These are phyloP conservation scores for Enteromius radiatus DNA, from an alignment of 2,797 vertebrate species.

Conservation along the genomic window DNA sequence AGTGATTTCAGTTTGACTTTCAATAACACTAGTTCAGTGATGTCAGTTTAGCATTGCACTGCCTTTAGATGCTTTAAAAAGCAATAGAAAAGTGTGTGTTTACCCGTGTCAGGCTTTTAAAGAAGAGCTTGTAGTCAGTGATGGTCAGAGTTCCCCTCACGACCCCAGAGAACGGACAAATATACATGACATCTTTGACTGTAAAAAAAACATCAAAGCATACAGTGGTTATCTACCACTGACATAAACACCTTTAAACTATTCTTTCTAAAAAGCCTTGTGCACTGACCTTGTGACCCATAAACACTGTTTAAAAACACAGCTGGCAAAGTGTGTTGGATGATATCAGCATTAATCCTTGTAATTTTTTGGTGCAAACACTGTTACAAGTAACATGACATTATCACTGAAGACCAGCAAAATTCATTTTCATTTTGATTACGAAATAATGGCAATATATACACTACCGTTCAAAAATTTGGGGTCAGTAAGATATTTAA, in stretches of 20 bases:
- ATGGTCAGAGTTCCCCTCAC: slow-evolving; percentile 90
- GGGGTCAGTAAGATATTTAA: no score
- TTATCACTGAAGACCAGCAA: no score
- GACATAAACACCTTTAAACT: neutral
- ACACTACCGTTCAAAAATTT: no score
- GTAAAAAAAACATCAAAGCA: slow-evolving; percentile 63
- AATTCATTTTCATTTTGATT: no score
- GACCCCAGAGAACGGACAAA: slow-evolving; percentile 93
- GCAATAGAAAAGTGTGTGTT: slow-evolving; percentile 21
- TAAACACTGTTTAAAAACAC: no score
- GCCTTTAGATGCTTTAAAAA: neutral
- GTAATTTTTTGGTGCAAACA: no score
- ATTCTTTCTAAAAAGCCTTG: neutral
- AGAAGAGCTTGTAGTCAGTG: slow-evolving; percentile 95
- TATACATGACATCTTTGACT: slow-evolving; percentile 96
- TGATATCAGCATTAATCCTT: no score
- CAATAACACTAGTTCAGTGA: neutral
- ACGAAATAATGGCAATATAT: no score
- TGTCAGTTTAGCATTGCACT: neutral
- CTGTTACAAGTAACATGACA: no score
- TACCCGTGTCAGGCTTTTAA: slow-evolving; percentile 89
- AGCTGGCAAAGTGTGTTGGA: no score
- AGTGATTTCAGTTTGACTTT: neutral
- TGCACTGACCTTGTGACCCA: neutral
- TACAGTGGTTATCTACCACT: neutral